Percentiles rank a stretch among this genome's conserved stretches.
Evolutionary conservation across 2,113 vertebrate genomes (phyloP).

Genomic region (Actenoides hombroni): DNA sequence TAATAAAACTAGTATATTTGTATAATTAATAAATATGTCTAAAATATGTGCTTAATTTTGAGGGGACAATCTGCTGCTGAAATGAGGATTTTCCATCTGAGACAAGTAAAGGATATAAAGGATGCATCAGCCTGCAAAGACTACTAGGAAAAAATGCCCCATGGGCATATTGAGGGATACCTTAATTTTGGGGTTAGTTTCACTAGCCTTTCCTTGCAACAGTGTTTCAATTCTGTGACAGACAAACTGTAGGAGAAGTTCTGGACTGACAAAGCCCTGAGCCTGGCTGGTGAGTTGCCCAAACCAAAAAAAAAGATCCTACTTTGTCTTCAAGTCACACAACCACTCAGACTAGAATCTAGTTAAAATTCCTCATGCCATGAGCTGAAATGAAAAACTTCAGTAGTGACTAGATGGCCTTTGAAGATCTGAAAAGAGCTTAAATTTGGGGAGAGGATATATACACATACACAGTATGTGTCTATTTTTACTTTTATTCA

Average conservation of each 20-base stretch:
- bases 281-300: neutral
- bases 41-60: fast-evolving
- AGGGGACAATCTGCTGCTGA: neutral
- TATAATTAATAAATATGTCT: neutral
- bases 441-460: neutral
- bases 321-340: neutral
- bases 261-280: neutral
- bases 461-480: fast-evolving
- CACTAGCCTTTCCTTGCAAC: neutral
- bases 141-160: neutral
- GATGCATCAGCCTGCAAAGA: neutral
- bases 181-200: neutral
- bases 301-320: neutral
- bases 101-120: neutral
- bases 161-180: neutral
- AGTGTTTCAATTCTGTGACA: neutral
- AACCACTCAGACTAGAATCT: neutral
- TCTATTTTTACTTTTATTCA: neutral
- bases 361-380: neutral
- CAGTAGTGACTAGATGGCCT: neutral
- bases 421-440: neutral
- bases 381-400: neutral
- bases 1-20: neutral
- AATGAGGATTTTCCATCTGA: neutral
- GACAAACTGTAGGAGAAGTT: neutral